Evolutionary conservation across 2,888 invertebrate species (phyloP), one percentile per base, ranked within the genome.

Genomic region (Tanaodytes sp.): DNA sequence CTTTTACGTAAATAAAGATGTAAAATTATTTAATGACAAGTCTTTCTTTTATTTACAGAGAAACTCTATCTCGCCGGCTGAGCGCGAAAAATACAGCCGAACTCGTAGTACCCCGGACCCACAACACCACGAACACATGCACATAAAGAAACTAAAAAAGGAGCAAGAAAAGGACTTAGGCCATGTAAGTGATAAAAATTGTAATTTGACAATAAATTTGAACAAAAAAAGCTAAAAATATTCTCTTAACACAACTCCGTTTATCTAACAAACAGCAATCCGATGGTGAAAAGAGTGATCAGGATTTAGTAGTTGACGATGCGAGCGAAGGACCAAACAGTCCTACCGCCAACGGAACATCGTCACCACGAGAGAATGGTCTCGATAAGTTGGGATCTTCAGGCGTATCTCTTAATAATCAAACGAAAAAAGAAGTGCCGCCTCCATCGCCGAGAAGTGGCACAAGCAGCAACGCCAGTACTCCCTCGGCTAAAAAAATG

Each of bases 291-390:
- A 94, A 94, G 84, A 92, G 92, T 81, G 95, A 96, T 82, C 93
- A 95, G 87, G 96, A 97, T 83, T 87, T 97, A 77, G 97, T 97
- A 69, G 97, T 97, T 19, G 97, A 97, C 85, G 97, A 95, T 79
- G 95, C 95, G 51, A 95, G 94, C 75, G 96, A 96, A 86, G 95
- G 95, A 80, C 94, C 94, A 5, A 90, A 92, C 51, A 94, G 94
- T 49, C 93, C 94, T 0, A 91, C 84, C 6, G 84, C 93, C 77
- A 93, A 93, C 78, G 94, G 95, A 12, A 94, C 95, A n/a, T 90
- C 94, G 1, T 94, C 95, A n/a, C 94, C 95, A 0, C 85, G 94
- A 73, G 95, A 95, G 82, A 95, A 95, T 82, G 94, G 94, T 48
- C 89, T 94, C 65, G 94, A 94, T 82, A 94, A 93, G 83, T 85